Conservation (phyloP, 2,797 vertebrate species). For the Lepidocolaptes lacrymiger region DNA sequence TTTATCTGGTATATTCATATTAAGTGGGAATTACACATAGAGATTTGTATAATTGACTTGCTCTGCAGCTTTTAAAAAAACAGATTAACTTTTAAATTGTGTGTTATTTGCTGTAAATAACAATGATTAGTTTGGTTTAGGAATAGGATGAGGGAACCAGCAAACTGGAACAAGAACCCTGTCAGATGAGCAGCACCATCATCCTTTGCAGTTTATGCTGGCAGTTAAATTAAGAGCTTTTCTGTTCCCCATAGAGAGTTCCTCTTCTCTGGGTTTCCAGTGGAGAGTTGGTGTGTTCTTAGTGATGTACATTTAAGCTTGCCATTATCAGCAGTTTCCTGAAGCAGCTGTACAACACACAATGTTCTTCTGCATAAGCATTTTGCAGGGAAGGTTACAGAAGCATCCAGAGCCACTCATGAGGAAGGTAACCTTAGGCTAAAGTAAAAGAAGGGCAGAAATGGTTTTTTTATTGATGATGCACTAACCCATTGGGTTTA, state of each 20-base stretch:
- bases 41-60: slow-evolving; percentile 52
- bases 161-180: background rate
- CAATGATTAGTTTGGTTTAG: slow-evolving; percentile 66
- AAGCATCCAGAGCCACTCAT: slow-evolving; percentile 35
- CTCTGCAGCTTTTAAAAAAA: slow-evolving; percentile 59
- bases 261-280: background rate
- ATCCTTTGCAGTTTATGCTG: background rate
- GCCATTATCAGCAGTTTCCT: slow-evolving; percentile 56
- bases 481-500: slow-evolving; percentile 77
- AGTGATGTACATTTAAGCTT: slow-evolving; percentile 23
- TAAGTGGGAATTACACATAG: slow-evolving; percentile 51
- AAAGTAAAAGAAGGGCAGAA: slow-evolving; percentile 48
- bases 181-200: slow-evolving; percentile 14
- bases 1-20: slow-evolving; percentile 62
- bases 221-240: background rate
- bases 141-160: background rate
- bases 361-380: slow-evolving; percentile 57
- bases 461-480: slow-evolving; percentile 43
- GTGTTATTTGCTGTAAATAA: slow-evolving; percentile 72
- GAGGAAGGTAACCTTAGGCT: slow-evolving; percentile 61
- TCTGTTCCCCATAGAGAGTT: background rate
- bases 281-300: slow-evolving; percentile 24
- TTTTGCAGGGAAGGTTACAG: slow-evolving; percentile 52
- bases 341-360: slow-evolving; percentile 38
- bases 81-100: slow-evolving; percentile 72